phyloP scores from a whole-genome alignment of 2,113 vertebrate species.

The Hoplias malabaricus region DNA sequence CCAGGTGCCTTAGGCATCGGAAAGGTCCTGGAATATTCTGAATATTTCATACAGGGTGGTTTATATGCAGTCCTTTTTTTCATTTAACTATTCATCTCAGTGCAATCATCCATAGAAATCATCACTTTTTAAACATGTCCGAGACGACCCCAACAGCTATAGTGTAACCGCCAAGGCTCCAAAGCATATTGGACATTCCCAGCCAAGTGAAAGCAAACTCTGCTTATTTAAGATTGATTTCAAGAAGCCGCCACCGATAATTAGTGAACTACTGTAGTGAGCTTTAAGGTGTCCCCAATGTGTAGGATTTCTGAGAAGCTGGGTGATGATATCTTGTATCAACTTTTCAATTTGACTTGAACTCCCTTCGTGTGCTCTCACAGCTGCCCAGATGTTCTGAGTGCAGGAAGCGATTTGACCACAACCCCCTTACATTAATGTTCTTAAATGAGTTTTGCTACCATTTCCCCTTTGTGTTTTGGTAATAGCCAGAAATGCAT shows the following conservation, averaged over 20 bases:
- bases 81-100: too few species aligned
- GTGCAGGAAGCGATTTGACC: conserved; percentile 26
- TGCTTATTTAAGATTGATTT: neutral
- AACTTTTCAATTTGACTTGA: neutral
- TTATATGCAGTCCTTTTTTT: too few species aligned
- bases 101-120: too few species aligned
- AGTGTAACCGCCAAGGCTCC: neutral
- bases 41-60: too few species aligned
- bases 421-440: neutral
- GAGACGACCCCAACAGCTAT: neutral
- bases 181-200: neutral
- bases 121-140: too few species aligned
- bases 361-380: neutral
- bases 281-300: too few species aligned
- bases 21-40: too few species aligned
- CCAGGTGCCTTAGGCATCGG: too few species aligned
- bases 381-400: conserved; percentile 26
- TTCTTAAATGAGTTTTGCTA: conserved; percentile 38
- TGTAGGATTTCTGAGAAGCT: too few species aligned
- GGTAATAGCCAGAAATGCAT: conserved; percentile 19
- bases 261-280: too few species aligned
- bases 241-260: too few species aligned
- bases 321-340: neutral
- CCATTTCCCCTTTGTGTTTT: conserved; percentile 1
- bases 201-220: neutral